Conservation (phyloP, 2,888 invertebrate genomes). For the Helleia helle region DNA sequence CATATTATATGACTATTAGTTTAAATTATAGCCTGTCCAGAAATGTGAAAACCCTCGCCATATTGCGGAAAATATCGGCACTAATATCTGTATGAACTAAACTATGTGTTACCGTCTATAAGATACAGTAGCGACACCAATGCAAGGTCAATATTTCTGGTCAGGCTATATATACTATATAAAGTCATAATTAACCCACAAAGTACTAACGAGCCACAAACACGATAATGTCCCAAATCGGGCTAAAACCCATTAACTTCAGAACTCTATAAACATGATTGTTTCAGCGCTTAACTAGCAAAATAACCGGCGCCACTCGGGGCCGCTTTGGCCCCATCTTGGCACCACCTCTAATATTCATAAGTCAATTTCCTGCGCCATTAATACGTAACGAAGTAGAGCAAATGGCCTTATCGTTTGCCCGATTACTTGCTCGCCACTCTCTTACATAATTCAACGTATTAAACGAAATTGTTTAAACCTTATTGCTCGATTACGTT, state of each 20-base stretch:
- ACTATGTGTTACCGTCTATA: no score
- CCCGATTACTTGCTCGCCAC: slow-evolving; percentile 72
- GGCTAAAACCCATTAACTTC: slow-evolving; percentile 60
- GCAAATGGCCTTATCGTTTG: slow-evolving; percentile 75
- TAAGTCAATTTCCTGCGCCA: slow-evolving; percentile 74
- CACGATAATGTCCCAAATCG: slow-evolving; percentile 57
- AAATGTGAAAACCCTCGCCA: no score
- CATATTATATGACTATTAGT: no score
- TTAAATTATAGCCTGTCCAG: no score
- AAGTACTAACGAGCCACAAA: no score
- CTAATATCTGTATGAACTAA: no score
- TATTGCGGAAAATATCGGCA: no score
- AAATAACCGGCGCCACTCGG: slow-evolving; percentile 58
- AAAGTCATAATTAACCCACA: no score
- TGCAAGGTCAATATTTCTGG: no score
- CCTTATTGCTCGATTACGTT: slow-evolving; percentile 75
- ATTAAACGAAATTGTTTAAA: slow-evolving; percentile 76
- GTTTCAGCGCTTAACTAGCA: slow-evolving; percentile 67
- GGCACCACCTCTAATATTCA: slow-evolving; percentile 71
- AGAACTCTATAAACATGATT: slow-evolving; percentile 68
- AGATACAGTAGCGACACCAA: no score
- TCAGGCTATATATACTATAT: no score
- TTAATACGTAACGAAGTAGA: slow-evolving; percentile 75
- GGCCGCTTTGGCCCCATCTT: slow-evolving; percentile 64
- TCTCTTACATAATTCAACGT: slow-evolving; percentile 75